These are phyloP conservation scores for Muschampia plurimacula DNA, from an alignment of 2,888 invertebrate genomes.

Conservation along the genomic window DNA sequence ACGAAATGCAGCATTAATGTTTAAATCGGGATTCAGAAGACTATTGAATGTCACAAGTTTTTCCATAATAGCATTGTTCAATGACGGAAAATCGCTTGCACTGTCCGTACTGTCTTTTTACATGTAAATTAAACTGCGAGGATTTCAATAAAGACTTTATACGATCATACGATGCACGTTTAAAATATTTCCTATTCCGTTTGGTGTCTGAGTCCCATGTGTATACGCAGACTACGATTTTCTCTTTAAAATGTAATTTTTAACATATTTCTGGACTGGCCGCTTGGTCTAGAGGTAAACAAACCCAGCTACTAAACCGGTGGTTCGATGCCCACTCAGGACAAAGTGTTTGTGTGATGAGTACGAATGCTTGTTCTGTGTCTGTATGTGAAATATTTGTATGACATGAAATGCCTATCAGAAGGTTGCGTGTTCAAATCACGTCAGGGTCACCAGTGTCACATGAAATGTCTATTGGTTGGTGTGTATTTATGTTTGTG, in stretches of 20 bases:
- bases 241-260: neutral
- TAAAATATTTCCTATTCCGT: slow-evolving; percentile 12
- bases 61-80: slow-evolving; percentile 32
- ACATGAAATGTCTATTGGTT: too few species aligned
- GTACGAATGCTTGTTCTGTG: too few species aligned
- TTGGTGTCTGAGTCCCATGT: neutral
- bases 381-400: too few species aligned
- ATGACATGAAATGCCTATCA: too few species aligned
- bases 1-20: neutral
- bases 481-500: too few species aligned
- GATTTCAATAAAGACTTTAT: slow-evolving; percentile 34
- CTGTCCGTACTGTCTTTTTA: slow-evolving; percentile 25
- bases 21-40: slow-evolving; percentile 8
- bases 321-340: too few species aligned
- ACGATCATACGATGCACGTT: slow-evolving; percentile 19
- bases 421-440: slow-evolving; percentile 99
- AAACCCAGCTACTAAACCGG: too few species aligned
- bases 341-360: too few species aligned
- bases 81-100: slow-evolving; percentile 24
- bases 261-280: too few species aligned
- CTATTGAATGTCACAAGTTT: slow-evolving; percentile 26
- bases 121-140: slow-evolving; percentile 31
- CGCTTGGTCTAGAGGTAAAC: too few species aligned
- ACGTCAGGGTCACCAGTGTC: slow-evolving; percentile 92
- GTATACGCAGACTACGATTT: neutral